Evolutionary conservation across 2,888 invertebrate genomes (phyloP), one percentile per base, ranked within the genome.

Genomic region (Acleris holmiana): DNA sequence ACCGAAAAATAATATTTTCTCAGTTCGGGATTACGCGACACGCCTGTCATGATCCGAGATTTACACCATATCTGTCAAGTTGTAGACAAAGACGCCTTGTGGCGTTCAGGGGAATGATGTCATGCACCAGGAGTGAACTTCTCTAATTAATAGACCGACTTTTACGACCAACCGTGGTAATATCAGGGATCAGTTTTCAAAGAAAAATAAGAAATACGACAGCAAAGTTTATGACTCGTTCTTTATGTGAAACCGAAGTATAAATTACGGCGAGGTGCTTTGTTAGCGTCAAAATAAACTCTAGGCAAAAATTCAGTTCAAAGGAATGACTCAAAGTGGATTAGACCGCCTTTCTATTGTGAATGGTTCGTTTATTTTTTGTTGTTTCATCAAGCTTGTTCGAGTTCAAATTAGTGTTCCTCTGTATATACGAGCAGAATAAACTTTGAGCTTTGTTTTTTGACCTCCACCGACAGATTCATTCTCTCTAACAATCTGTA

Each of bases 21-120:
- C 75, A 72, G 75, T 80, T 79, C 76, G 78, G 82, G 83, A 83
- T 86, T 83, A 83, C 83, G 81, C 75, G 79, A 83, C 78, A 80
- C 78, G 84, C 77, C 79, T 91, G 91, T 88, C 91, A 87, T 75
- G 77, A 70, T 71, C 64, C 67, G 76, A 85, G 87, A 92, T 92
- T 91, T 91, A 91, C 86, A 82, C 80, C 84, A 80, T 80, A 78
- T 83, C 86, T 88, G 86, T 85, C 85, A 84, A 74, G 75, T 77
- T 75, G 73, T 79, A 86, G 82, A 91, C 90, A 92, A 91, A 91
- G 91, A 75, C 78, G 77, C 83, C 76, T 86, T 89, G 86, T 89
- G 53, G 23, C 74, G 77, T 79, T 82, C 81, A 78, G 77, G 79
- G 76, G 74, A 83, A 79, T 92, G 91, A 91, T 89, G 89, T 91